These are phyloP conservation scores for Lepilemur ruficaudatus DNA, from an alignment of 2,797 vertebrate genomes.

Conservation along the genomic window DNA sequence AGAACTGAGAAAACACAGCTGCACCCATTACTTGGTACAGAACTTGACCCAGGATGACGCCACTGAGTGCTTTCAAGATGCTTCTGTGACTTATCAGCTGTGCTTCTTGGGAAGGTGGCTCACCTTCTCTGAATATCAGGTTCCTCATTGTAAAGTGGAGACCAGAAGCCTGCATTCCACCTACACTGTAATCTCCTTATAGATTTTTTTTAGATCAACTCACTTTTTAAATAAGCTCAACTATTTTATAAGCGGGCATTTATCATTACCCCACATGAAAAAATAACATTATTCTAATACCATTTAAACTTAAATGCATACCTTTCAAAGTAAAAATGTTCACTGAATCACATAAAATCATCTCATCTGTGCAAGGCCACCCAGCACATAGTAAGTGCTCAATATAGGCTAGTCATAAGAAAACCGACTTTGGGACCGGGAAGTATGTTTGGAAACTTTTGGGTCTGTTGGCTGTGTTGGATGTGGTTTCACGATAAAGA, in stretches of 20 bases:
- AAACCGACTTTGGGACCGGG: background rate
- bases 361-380: background rate
- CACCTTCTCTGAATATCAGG: background rate
- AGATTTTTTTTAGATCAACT: background rate
- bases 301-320: background rate
- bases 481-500: background rate
- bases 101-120: background rate
- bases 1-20: background rate
- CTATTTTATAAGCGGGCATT: background rate
- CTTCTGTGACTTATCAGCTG: background rate
- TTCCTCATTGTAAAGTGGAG: background rate
- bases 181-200: background rate
- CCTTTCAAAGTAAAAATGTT: background rate
- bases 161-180: background rate
- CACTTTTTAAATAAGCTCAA: background rate
- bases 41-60: slow-evolving; percentile 1
- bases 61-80: background rate
- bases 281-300: background rate
- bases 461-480: background rate
- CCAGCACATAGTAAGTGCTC: background rate
- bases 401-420: background rate
- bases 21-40: background rate
- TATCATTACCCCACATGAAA: background rate
- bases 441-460: background rate
- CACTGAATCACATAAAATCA: background rate